Evolutionary conservation across 2,113 vertebrate genomes (phyloP), one percentile per base, ranked within the genome.

Genomic region (Steatornis caripensis): DNA sequence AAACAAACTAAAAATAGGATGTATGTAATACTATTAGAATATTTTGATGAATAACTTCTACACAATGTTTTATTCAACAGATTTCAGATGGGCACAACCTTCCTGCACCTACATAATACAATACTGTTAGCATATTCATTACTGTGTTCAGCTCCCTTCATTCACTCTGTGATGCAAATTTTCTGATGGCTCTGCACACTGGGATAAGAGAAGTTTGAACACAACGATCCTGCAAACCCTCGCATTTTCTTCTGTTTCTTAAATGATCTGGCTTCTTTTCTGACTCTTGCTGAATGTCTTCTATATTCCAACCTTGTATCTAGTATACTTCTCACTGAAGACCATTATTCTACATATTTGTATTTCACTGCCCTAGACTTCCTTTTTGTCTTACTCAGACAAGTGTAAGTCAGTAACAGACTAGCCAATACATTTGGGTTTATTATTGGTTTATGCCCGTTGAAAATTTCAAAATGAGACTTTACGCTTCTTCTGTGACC

Each of bases 21-120:
- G 4, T 14, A 8, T 76, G 30, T 79, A 87, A 76, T 53, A 53
- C 21, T 85, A 69, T 87, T 72, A 71, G 17, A 95, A 91, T 91
- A 91, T 91, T 93, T 83, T 96, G 48, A 61, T 93, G 10, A 93
- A 41, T 80, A 88, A 85, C 41, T 93, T 77, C 71, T 87, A 18
- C 46, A 65, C 17, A 46, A 81, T 87, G 62, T 89, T 90, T 96
- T 95, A 94, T 89, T 85, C 66, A 89, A 12, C 34, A 93, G 46
- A n/a, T 91, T 93, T 95, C 53, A 93, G 36, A 85, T 58, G 58
- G 78, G 57, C 46, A 88, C 65, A 91, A 66, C 58, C 46, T 93
- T 85, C 46, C 21, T 62, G 57, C 32, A 55, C 53, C 75, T 84
- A 43, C 60, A 77, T 80, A 84, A 92, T 51, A 43, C 18, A 76